Base-by-base conservation (phyloP, 92 coral and sea anemone species). In the Muricea muricata region DNA sequence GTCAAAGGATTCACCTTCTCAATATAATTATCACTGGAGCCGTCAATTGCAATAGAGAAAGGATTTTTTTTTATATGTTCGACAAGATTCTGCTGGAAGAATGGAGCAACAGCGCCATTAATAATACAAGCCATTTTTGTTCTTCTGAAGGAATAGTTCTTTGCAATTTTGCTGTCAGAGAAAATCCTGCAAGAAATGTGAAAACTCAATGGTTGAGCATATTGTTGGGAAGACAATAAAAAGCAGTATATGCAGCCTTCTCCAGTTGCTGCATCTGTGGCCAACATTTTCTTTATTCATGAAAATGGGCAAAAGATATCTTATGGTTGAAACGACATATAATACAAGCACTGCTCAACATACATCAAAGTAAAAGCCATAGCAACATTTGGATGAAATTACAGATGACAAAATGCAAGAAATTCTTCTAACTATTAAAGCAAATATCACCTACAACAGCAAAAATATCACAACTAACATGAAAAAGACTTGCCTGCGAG, bases 301-400 rank as follows among this genome's bases (percentile, higher is more conserved):
- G 34, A 60, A 30, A 25, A 60, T 25, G 68, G 68, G 14, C 34
- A 25, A 60, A 60, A 60, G 37, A 30, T 60, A 30, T 60, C 68
- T 25, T 60, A 29, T 60, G 25, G 68, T 20, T 58, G 66, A 58
- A 58, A 58, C 66, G 24, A 21, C 66, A 58, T 58, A 58, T 58
- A 5, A 58, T 58, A 21, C 30, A 58, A 58, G 30, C 29, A 58
- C 24, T 58, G 66, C 66, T 21, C 32, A 10, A 58, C 25, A 58
- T 58, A 3, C 18, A 58, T 26, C 32, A 21, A 58, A 58, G 32
- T 21, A 32, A 58, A 58, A 58, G 32, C 32, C n/a, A n/a, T 48
- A 0, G 37, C 17, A 30, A 15, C 37, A n/a, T 5, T 26, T 58
- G 18, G 66, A 58, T 26, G 32, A 21, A 26, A 58, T 58, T 3